These are phyloP conservation scores for Coremacera marginata DNA, from an alignment of 2,888 invertebrate species.

Conservation along the genomic window DNA sequence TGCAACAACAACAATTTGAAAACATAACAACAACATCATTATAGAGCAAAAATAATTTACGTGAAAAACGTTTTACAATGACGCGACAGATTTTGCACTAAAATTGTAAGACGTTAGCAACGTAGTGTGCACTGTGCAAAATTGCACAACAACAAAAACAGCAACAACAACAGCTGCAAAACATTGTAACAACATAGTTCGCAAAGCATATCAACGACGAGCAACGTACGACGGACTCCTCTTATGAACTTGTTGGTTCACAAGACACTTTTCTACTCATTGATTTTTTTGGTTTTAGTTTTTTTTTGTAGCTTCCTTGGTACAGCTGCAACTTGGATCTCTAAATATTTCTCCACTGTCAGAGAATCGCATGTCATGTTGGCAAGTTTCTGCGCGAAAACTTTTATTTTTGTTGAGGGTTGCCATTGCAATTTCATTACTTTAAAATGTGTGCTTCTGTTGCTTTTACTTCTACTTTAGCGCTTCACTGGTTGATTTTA, in stretches of 20 bases:
- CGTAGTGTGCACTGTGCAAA: background rate
- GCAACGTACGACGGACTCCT: no score
- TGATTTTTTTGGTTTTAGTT: no score
- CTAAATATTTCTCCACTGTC: background rate
- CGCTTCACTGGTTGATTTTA: background rate
- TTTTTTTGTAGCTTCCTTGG: no score
- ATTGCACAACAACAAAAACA: no score
- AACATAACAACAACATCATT: background rate
- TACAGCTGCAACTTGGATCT: no score
- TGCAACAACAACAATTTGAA: background rate
- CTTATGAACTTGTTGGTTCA: no score
- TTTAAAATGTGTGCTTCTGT: background rate
- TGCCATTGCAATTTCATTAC: conserved; percentile 18
- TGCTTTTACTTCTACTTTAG: background rate
- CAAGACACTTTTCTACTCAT: no score
- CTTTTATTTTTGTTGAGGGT: background rate
- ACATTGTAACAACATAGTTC: no score
- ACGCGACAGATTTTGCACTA: conserved; percentile 3
- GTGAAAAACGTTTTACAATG: conserved; percentile 16
- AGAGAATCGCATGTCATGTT: conserved; percentile 17
- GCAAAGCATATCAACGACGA: no score
- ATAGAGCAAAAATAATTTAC: background rate
- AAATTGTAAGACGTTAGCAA: conserved; percentile 3
- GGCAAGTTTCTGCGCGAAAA: background rate
- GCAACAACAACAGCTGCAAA: no score